phyloP scores from a whole-genome alignment of 1,140 invertebrate genomes.

The Phocides pigmalion region DNA sequence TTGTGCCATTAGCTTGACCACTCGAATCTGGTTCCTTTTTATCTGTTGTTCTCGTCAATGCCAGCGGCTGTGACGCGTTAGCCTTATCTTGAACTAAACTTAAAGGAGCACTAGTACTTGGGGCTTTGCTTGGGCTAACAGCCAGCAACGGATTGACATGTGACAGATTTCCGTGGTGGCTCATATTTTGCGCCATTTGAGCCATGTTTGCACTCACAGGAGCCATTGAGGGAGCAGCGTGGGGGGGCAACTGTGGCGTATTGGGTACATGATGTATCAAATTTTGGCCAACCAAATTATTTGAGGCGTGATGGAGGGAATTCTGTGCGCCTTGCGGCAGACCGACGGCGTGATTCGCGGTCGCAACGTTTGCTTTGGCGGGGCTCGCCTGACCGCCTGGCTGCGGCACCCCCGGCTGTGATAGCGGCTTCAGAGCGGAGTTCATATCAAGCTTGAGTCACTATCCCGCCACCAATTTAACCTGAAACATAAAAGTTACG shows the following conservation, averaged over 20 bases:
- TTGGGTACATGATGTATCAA: conserved; percentile 61
- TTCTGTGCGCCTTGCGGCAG: conserved; percentile 71
- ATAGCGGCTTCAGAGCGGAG: conserved; percentile 84
- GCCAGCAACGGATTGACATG: conserved; percentile 55
- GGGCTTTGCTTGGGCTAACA: conserved; percentile 64
- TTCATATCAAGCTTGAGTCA: conserved; percentile 76
- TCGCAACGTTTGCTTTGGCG: conserved; percentile 70
- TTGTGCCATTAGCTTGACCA: conserved; percentile 70
- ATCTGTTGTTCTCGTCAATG: conserved; percentile 73
- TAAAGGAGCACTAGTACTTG: conserved; percentile 63
- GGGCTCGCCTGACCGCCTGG: conserved; percentile 72
- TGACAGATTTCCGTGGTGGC: conserved; percentile 78
- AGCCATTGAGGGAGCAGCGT: conserved; percentile 72
- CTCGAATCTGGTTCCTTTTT: conserved; percentile 73
- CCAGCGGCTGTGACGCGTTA: conserved; percentile 61
- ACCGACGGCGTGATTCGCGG: conserved; percentile 64
- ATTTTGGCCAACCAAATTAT: conserved; percentile 71
- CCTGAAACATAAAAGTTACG: conserved; percentile 64
- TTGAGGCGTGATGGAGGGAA: conserved; percentile 62
- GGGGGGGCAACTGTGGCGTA: conserved; percentile 54
- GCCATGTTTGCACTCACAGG: conserved; percentile 76
- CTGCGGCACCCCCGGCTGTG: conserved; percentile 78
- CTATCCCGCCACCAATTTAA: conserved; percentile 51
- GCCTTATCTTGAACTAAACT: conserved; percentile 75
- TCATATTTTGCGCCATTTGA: conserved; percentile 80